These are phyloP conservation scores for Trichonephila clavata DNA, from an alignment of 1,140 invertebrate species.

Conservation along the genomic window DNA sequence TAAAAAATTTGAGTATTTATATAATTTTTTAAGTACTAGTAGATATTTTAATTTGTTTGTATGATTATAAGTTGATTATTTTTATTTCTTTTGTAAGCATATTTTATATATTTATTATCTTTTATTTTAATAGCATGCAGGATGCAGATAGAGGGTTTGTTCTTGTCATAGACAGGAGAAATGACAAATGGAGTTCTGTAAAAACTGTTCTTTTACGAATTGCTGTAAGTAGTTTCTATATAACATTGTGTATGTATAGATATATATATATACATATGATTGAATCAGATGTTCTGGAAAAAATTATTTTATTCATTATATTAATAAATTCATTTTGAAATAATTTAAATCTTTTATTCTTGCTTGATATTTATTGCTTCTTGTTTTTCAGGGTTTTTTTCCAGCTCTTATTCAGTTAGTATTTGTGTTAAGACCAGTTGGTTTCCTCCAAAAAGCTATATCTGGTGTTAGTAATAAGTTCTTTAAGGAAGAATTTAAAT, in stretches of 20 bases:
- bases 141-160: conserved; percentile 97
- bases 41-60: too few species aligned
- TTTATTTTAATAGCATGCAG: conserved; percentile 86
- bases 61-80: too few species aligned
- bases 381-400: conserved; percentile 89
- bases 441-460: conserved; percentile 96
- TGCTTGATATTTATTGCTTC: too few species aligned
- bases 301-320: too few species aligned
- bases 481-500: conserved; percentile 96
- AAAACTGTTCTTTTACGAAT: conserved; percentile 95
- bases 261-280: too few species aligned
- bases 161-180: conserved; percentile 95
- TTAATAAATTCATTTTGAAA: too few species aligned
- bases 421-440: conserved; percentile 93
- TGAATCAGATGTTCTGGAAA: too few species aligned
- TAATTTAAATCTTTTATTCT: too few species aligned
- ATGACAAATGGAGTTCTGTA: conserved; percentile 97
- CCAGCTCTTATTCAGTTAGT: conserved; percentile 95
- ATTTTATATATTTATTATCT: neutral
- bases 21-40: too few species aligned
- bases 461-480: conserved; percentile 97
- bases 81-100: neutral
- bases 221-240: conserved; percentile 85
- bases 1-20: too few species aligned
- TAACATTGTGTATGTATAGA: neutral